These are phyloP conservation scores for Etheostoma cragini DNA, from an alignment of 2,113 vertebrate species.

Conservation along the genomic window DNA sequence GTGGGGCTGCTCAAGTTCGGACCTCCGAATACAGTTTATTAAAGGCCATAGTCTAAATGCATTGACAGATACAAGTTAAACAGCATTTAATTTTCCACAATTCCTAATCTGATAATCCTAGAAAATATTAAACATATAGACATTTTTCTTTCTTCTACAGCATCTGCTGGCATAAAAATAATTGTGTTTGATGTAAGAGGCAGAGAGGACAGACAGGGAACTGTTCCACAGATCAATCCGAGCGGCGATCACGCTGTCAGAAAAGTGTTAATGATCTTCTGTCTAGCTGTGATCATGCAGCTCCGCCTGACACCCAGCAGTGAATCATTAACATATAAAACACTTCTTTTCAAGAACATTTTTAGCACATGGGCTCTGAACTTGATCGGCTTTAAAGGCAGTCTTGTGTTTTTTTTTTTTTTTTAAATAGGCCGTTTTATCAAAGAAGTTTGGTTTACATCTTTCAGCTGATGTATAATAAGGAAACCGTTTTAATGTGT, in stretches of 20 bases:
- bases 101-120: neutral
- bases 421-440: neutral
- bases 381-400: neutral
- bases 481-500: neutral
- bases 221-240: constrained; percentile 41
- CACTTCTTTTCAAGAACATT: neutral
- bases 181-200: constrained; percentile 25
- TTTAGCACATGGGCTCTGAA: neutral
- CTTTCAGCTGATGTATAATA: neutral
- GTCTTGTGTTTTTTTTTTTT: neutral
- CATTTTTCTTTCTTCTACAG: neutral
- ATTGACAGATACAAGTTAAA: neutral
- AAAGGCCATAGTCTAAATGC: neutral
- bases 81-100: neutral
- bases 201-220: neutral
- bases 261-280: neutral
- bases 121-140: constrained; percentile 11
- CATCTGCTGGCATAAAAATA: constrained; percentile 26
- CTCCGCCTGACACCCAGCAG: neutral
- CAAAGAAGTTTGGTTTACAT: neutral
- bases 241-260: neutral
- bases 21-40: neutral
- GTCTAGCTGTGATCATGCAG: neutral
- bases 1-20: neutral
- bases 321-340: neutral